Percentiles rank a stretch among this genome's conserved stretches.
Conservation (phyloP, 2,797 vertebrate genomes). For the Choloepus didactylus region DNA sequence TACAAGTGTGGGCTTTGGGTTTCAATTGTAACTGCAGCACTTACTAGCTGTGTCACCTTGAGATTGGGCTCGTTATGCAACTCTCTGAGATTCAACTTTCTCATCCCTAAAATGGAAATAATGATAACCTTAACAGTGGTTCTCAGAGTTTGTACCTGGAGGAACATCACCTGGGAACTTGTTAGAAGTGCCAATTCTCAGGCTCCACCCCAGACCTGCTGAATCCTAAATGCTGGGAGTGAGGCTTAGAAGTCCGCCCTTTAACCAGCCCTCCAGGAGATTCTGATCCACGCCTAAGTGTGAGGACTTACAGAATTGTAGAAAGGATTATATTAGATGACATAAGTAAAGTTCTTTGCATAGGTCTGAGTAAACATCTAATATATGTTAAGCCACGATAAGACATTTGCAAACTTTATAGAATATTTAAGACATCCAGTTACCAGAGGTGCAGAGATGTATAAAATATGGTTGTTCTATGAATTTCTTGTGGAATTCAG, state of each 20-base stretch:
- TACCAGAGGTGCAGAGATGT: background rate
- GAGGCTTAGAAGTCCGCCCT: background rate
- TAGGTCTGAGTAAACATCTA: background rate
- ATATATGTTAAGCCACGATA: background rate
- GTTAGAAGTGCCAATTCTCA: background rate
- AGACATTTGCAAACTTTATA: background rate
- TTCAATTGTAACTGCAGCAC: background rate
- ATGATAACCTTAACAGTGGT: background rate
- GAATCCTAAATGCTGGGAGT: background rate
- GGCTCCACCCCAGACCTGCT: background rate
- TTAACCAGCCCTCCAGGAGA: background rate
- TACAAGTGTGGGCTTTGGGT: background rate
- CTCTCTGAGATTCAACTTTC: constrained; percentile 1
- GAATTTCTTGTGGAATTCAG: background rate
- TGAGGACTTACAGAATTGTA: background rate
- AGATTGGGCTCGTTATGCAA: background rate
- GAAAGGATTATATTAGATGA: background rate
- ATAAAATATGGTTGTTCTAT: background rate
- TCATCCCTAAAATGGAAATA: background rate
- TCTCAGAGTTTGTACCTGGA: background rate
- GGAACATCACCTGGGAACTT: background rate
- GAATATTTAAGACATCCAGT: background rate
- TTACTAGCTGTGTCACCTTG: background rate
- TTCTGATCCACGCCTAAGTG: background rate
- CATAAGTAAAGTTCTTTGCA: background rate